Base-by-base conservation (phyloP, 1,140 invertebrate species). In the Rhyzopertha dominica region DNA sequence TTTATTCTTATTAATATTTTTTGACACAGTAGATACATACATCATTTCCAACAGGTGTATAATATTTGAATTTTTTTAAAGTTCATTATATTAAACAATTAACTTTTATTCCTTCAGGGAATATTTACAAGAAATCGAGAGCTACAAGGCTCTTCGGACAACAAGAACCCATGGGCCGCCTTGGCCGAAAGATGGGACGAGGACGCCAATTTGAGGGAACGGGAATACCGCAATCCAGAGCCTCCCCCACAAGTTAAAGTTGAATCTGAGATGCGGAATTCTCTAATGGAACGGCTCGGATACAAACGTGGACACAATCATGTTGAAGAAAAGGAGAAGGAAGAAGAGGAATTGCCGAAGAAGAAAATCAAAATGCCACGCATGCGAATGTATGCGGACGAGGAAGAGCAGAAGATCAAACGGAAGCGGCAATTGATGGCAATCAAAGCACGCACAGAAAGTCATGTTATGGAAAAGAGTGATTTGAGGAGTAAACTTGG, bases 351-450 rank as follows among this genome's bases (percentile, higher is more conserved):
- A 17, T 61, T 63, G 30, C 78, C 78, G 77, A 73, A 69, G 40
- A 75, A 69, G 40, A 76, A 77, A 54, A 78, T 72, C 16, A 87
- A 85, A 70, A 66, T 76, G 23, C 76, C 81, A 1, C 68, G 82
- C 51, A 88, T 88, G 85, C 72, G 84, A 62, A 90, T 90, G 87
- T 84, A 85, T 64, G 87, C 87, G n/a, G 87, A 90, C 69, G 86
- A 89, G 58, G 82, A 87, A 65, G 85, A 87, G 63, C 74, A 77
- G 49, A 81, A 80, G 61, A 70, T 74, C 53, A 72, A 63, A 43
- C 50, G 59, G 50, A 68, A 59, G 40, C 62, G 61, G 37, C 48
- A 61, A 38, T 31, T 62, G 47, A 37, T 56, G 44, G 54, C 51
- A 28, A 44, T 65, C 5, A 65, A 65, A 47, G 58, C 62, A 30